A percentile compares a stretch with the other conserved stretches of the same genome.
Conservation (phyloP, 35 echinoderm and acorn worm species). For the Ophioderma brevispina region DNA sequence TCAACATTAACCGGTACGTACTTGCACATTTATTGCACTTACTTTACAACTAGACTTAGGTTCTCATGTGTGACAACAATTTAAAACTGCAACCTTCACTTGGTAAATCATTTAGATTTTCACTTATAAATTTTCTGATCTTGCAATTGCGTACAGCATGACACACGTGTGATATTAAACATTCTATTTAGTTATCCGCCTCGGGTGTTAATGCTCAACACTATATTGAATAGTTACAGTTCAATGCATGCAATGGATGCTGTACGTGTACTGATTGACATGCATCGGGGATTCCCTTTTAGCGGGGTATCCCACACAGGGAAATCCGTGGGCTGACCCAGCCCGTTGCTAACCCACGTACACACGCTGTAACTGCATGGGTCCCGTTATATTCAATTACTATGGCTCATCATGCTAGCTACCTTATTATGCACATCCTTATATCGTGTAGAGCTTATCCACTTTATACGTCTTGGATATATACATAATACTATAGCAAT, state of each 20-base stretch:
- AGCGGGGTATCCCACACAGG: background rate
- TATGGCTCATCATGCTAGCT: background rate
- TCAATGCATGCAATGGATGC: background rate
- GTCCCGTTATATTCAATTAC: background rate
- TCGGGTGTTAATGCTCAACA: too few species aligned
- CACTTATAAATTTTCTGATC: too few species aligned
- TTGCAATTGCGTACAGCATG: too few species aligned
- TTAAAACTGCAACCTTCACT: too few species aligned
- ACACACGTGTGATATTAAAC: too few species aligned
- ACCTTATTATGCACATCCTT: background rate
- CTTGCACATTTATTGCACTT: background rate
- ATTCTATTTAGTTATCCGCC: too few species aligned
- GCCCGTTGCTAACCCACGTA: background rate
- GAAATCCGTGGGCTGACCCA: background rate
- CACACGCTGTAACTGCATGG: background rate
- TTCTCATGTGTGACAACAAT: too few species aligned
- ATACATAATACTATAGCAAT: background rate
- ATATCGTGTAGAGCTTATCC: background rate
- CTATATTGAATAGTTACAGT: too few species aligned
- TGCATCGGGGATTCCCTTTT: too few species aligned
- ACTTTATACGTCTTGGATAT: background rate
- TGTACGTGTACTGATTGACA: too few species aligned
- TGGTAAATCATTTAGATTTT: too few species aligned
- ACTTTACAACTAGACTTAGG: too few species aligned
- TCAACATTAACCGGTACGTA: constrained; percentile 38